Conservation (phyloP, 2,797 vertebrate species). For the Heteromormyrus szaboi region DNA sequence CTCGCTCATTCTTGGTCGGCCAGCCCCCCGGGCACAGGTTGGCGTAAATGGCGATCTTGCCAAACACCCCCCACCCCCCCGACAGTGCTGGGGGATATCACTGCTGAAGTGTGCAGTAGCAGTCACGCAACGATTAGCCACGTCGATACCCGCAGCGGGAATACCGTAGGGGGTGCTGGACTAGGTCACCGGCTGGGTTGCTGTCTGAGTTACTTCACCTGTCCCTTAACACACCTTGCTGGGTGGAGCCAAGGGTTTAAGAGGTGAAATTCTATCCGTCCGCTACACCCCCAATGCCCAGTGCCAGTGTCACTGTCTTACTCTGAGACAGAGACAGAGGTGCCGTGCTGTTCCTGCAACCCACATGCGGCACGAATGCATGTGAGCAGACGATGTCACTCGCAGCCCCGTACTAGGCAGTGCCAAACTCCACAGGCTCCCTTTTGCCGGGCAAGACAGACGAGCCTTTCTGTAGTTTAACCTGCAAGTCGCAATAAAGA, state of each 20-base stretch:
- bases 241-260: background rate
- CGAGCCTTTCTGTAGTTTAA: background rate
- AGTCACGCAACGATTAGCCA: background rate
- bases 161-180: background rate
- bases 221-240: background rate
- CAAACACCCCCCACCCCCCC: background rate
- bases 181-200: background rate
- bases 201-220: constrained; percentile 1
- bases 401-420: background rate
- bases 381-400: background rate
- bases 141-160: background rate
- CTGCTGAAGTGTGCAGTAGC: background rate
- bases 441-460: background rate
- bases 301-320: background rate
- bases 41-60: background rate
- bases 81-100: background rate
- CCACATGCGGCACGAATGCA: background rate
- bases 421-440: background rate
- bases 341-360: background rate
- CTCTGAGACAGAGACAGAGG: background rate
- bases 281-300: background rate
- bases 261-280: background rate
- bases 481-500: background rate
- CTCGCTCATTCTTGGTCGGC: background rate
- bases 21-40: background rate